A percentile compares a stretch with the other conserved stretches of the same genome.
Evolutionary conservation across 2,888 invertebrate species (phyloP).

Genomic region (Limnephilus auricula): DNA sequence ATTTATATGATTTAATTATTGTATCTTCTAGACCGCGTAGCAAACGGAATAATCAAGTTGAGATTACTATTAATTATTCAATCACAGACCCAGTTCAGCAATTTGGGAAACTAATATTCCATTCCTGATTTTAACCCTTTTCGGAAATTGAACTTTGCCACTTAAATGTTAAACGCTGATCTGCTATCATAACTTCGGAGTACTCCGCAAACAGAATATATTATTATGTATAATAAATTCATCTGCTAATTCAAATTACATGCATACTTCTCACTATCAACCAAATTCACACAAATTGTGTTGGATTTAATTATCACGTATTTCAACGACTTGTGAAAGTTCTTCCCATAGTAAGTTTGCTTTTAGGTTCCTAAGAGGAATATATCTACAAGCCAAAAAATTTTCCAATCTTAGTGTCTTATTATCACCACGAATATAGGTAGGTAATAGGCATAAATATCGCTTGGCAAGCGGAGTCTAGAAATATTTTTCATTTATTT

Average conservation of each 20-base stretch:
- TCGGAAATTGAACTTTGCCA: background rate
- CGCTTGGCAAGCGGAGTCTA: no score
- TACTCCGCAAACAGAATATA: background rate
- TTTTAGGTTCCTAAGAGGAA: background rate
- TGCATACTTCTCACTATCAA: background rate
- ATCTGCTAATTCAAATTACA: background rate
- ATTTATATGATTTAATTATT: background rate
- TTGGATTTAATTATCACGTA: background rate
- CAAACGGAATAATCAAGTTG: background rate
- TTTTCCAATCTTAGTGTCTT: no score
- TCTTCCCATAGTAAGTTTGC: background rate
- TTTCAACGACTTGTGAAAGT: background rate
- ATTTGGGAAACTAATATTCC: background rate
- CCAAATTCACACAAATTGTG: background rate
- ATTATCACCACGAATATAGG: no score
- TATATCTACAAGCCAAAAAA: no score
- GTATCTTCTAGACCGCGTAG: background rate
- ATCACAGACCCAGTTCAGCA: background rate
- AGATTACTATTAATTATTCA: background rate
- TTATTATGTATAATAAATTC: background rate
- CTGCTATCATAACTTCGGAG: background rate
- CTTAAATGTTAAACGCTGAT: background rate
- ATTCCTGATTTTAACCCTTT: slow-evolving; percentile 2
- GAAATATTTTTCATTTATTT: no score
- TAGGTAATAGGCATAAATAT: no score